Evolutionary conservation across 2,113 vertebrate species (phyloP).

Genomic region (Equus quagga): DNA sequence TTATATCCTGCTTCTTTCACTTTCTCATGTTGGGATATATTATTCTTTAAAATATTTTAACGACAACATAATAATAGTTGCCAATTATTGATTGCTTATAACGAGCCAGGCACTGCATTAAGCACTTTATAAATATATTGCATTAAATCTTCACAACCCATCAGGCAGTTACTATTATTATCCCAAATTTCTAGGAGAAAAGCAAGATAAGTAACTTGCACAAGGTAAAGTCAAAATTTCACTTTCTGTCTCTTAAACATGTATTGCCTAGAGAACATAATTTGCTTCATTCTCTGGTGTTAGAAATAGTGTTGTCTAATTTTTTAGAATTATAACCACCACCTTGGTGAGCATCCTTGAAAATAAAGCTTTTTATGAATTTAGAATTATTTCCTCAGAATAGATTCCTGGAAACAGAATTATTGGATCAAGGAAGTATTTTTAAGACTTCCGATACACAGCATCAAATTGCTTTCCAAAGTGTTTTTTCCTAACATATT

Average conservation of each 20-base stretch:
- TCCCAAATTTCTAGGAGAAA: neutral
- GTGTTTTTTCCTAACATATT: neutral
- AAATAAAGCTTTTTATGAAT: constrained; percentile 44
- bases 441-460: neutral
- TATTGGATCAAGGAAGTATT: neutral
- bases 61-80: neutral
- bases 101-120: neutral
- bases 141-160: neutral
- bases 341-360: constrained; percentile 35
- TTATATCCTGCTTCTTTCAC: neutral
- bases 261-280: neutral
- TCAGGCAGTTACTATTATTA: neutral
- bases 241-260: neutral
- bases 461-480: neutral
- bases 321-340: neutral
- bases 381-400: constrained; percentile 42
- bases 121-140: neutral
- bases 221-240: neutral
- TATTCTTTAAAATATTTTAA: constrained; percentile 17
- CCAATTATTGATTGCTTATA: neutral
- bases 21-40: neutral
- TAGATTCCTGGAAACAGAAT: constrained; percentile 50
- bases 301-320: neutral
- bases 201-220: neutral
- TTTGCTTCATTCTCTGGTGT: neutral